Evolutionary conservation across 2,888 invertebrate species (phyloP).

Genomic region (Hyalella azteca): DNA sequence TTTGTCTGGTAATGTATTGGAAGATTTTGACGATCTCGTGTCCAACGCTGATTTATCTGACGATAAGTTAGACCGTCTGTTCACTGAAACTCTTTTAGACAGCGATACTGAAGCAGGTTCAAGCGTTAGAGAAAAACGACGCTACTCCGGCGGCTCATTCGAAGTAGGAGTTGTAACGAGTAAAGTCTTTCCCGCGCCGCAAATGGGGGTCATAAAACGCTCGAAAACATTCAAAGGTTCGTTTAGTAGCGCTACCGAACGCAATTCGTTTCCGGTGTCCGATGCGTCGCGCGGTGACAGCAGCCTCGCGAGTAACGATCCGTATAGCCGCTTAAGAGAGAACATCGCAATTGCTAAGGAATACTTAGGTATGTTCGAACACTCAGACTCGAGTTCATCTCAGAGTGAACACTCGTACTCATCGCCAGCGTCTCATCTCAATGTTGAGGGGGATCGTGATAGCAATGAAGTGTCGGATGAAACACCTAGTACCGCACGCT

Average conservation of each 20-base stretch:
- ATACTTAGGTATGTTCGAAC: slow-evolving; percentile 29
- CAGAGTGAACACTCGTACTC: slow-evolving; percentile 10
- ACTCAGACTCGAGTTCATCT: neutral
- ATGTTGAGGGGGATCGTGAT: neutral
- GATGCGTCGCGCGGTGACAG: neutral
- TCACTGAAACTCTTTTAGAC: slow-evolving; percentile 23
- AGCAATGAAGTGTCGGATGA: neutral
- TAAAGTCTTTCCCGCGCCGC: neutral
- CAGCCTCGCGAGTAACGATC: neutral
- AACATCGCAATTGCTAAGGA: slow-evolving; percentile 40
- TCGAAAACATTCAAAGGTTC: slow-evolving; percentile 19
- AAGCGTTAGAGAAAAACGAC: neutral
- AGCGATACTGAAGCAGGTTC: neutral
- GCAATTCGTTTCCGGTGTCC: neutral
- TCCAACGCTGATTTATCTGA: slow-evolving; percentile 16
- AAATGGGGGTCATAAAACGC: slow-evolving; percentile 12
- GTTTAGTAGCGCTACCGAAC: neutral
- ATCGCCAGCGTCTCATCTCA: slow-evolving; percentile 30
- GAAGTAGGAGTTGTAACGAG: slow-evolving; percentile 10
- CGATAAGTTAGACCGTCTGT: slow-evolving; percentile 21
- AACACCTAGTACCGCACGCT: neutral
- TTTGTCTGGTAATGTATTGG: neutral
- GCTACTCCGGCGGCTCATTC: neutral
- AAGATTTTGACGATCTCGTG: slow-evolving; percentile 28
- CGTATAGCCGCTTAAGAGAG: slow-evolving; percentile 38